These are phyloP conservation scores for Kobus ellipsiprymnus DNA, from an alignment of 2,113 vertebrate genomes.

Conservation along the genomic window DNA sequence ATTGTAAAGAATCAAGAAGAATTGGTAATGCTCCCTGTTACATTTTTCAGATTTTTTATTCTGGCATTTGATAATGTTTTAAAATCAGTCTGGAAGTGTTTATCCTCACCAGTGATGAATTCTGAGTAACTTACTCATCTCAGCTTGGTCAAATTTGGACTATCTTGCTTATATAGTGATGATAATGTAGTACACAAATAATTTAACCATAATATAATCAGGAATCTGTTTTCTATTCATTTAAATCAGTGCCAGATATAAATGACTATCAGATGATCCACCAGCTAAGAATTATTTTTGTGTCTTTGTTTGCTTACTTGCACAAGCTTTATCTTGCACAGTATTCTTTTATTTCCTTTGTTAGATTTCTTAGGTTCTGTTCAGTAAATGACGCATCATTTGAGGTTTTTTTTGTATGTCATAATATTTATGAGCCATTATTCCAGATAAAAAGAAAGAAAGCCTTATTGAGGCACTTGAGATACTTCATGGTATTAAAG, in stretches of 20 bases:
- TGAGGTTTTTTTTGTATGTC: neutral
- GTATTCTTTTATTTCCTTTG: neutral
- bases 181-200: neutral
- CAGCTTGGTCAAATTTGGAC: neutral
- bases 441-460: constrained; percentile 32
- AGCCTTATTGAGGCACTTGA: neutral
- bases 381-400: neutral
- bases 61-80: constrained; percentile 15
- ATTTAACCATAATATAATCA: neutral
- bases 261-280: neutral
- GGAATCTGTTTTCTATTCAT: neutral
- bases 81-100: neutral
- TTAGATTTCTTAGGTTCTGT: constrained; percentile 3
- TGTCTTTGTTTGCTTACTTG: constrained; percentile 21
- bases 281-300: neutral
- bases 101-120: neutral
- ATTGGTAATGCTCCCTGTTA: neutral
- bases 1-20: constrained; percentile 4
- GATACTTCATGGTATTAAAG: neutral
- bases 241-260: neutral
- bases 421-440: constrained; percentile 38
- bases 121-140: constrained; percentile 15
- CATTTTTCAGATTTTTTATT: neutral
- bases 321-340: neutral
- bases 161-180: neutral